These are phyloP conservation scores for Itoplectis maculator DNA, from an alignment of 2,888 invertebrate species.

Conservation along the genomic window DNA sequence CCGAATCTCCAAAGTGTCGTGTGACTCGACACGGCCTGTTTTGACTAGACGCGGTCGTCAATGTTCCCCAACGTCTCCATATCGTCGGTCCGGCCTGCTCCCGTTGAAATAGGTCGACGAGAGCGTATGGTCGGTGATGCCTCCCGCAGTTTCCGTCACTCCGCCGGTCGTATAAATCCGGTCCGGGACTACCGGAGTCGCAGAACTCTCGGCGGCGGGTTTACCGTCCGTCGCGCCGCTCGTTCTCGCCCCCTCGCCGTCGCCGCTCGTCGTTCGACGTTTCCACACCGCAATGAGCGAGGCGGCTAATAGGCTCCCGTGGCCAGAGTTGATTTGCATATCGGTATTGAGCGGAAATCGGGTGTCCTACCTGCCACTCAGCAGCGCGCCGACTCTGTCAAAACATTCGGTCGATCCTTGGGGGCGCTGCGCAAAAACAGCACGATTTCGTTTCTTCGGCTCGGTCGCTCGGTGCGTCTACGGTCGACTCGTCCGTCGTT, in stretches of 20 bases:
- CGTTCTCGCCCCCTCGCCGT: slow-evolving; percentile 27
- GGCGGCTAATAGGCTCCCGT: slow-evolving; percentile 74
- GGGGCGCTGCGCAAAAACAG: slow-evolving; percentile 21
- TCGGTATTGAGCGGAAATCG: slow-evolving; percentile 78
- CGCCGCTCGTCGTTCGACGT: slow-evolving; percentile 37
- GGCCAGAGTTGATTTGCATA: slow-evolving; percentile 78
- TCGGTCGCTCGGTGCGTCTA: slow-evolving; percentile 36
- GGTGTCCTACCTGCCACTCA: slow-evolving; percentile 76
- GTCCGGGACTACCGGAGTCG: slow-evolving; percentile 40
- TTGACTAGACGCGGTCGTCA: slow-evolving; percentile 42
- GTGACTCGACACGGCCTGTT: slow-evolving; percentile 17
- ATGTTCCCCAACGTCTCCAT: neutral
- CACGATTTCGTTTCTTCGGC: no score
- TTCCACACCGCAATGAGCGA: slow-evolving; percentile 77
- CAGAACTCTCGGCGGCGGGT: slow-evolving; percentile 3
- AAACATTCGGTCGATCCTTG: slow-evolving; percentile 70
- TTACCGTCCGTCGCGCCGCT: no score
- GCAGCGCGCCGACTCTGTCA: slow-evolving; percentile 74
- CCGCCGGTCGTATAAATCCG: slow-evolving; percentile 36
- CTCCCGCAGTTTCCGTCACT: slow-evolving; percentile 23
- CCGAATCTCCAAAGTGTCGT: neutral
- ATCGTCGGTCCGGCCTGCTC: slow-evolving; percentile 8
- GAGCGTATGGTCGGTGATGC: neutral
- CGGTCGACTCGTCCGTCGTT: slow-evolving; percentile 26
- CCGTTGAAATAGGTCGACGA: slow-evolving; percentile 47